These are phyloP conservation scores for Phaetusa simplex DNA, from an alignment of 2,113 vertebrate genomes.

Conservation along the genomic window DNA sequence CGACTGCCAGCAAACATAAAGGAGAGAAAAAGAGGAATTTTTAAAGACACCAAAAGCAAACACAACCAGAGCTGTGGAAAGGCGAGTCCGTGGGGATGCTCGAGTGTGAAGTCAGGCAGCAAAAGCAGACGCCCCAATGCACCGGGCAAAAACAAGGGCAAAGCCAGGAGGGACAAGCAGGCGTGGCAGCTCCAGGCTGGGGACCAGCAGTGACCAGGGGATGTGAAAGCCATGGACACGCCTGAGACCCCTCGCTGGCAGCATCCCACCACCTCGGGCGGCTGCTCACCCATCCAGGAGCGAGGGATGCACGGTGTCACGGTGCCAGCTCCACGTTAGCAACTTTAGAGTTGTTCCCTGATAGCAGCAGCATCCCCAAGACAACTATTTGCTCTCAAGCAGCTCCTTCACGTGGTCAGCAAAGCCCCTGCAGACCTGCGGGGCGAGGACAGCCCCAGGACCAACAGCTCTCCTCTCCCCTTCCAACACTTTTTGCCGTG, in stretches of 20 bases:
- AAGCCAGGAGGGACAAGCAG: neutral
- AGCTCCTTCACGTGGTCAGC: neutral
- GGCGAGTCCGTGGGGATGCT: accelerated
- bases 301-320: accelerated
- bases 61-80: neutral
- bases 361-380: neutral
- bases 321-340: accelerated
- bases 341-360: neutral
- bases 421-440: accelerated
- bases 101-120: neutral
- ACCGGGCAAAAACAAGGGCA: neutral
- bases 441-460: neutral
- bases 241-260: neutral
- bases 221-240: accelerated
- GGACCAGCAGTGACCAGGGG: neutral
- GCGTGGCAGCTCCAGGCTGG: accelerated
- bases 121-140: neutral
- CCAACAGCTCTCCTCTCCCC: neutral
- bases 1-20: neutral
- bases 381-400: neutral
- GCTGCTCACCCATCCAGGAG: neutral
- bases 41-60: neutral
- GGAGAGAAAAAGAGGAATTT: neutral
- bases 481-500: neutral
- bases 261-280: accelerated